Conservation (phyloP, 1,140 invertebrate genomes). For the Drosophila subpulchrella region DNA sequence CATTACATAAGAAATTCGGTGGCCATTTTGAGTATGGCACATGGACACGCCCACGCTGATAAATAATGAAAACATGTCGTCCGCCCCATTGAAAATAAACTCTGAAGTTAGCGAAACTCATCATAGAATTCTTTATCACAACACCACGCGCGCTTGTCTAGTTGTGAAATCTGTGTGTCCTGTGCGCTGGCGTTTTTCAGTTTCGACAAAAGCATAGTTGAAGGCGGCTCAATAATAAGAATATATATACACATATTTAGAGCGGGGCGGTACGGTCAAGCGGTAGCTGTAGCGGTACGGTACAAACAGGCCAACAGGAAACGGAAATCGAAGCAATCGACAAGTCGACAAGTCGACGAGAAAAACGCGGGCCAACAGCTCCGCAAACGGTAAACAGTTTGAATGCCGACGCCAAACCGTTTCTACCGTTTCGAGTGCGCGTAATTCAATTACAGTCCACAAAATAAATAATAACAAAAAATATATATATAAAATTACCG, state of each 20-base stretch:
- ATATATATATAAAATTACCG: background rate
- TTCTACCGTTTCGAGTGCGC: conserved; percentile 24
- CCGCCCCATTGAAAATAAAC: conserved; percentile 84
- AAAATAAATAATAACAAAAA: background rate
- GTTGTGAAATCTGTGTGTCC: conserved; percentile 84
- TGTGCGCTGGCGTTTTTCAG: conserved; percentile 25
- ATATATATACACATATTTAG: background rate
- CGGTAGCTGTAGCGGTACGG: background rate
- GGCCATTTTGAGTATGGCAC: conserved; percentile 69
- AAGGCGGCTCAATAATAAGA: background rate
- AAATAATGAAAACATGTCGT: conserved; percentile 84
- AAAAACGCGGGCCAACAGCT: background rate
- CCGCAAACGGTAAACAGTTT: conserved; percentile 27
- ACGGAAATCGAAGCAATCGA: background rate
- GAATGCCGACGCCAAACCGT: conserved; percentile 30
- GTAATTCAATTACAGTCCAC: background rate
- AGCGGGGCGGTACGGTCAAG: background rate
- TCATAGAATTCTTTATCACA: conserved; percentile 85
- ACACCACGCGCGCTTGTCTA: conserved; percentile 83
- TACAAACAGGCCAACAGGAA: background rate
- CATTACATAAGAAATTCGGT: conserved; percentile 59
- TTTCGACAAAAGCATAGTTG: background rate
- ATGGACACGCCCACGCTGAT: conserved; percentile 75
- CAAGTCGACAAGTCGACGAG: background rate
- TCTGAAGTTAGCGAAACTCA: conserved; percentile 84